A percentile compares a stretch with the other conserved stretches of the same genome.
phyloP scores from a whole-genome alignment of 2,888 invertebrate species.

The Drosophila anomalata region DNA sequence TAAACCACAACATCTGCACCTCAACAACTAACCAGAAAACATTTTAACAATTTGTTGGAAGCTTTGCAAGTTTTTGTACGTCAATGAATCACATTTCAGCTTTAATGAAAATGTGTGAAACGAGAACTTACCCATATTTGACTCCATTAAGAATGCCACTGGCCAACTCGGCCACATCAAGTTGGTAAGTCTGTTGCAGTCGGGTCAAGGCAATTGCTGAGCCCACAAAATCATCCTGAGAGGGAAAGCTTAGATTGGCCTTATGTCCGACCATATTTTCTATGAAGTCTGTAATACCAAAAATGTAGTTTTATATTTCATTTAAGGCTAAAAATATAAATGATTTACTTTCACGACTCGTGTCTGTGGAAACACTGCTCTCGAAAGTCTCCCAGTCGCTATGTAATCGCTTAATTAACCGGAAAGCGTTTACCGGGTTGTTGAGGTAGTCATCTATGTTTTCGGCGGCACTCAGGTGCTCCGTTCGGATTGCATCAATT shows the following conservation, averaged over 20 bases:
- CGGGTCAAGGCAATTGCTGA: conserved; percentile 96
- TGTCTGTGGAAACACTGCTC: conserved; percentile 88
- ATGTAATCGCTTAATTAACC: conserved; percentile 96
- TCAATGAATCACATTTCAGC: neutral
- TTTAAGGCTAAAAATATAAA: neutral
- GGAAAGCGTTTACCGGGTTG: conserved; percentile 97
- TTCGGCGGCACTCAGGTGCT: conserved; percentile 91
- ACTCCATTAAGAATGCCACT: conserved; percentile 93
- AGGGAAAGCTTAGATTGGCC: conserved; percentile 91
- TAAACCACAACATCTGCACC: conserved; percentile 1
- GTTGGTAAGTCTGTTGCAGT: conserved; percentile 96
- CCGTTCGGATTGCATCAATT: conserved; percentile 88
- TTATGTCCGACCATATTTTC: conserved; percentile 90
- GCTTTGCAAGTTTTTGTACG: neutral
- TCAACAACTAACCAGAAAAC: neutral
- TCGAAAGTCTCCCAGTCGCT: conserved; percentile 94
- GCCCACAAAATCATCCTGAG: conserved; percentile 95
- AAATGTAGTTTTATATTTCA: neutral
- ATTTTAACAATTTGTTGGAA: neutral
- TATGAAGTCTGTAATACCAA: conserved; percentile 86
- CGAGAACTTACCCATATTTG: conserved; percentile 88
- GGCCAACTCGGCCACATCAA: conserved; percentile 93
- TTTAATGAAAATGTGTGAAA: neutral
- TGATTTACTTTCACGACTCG: conserved; percentile 84
- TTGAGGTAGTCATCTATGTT: conserved; percentile 90